phyloP scores from a whole-genome alignment of 2,888 invertebrate species.

The Steinernema carpocapsae region DNA sequence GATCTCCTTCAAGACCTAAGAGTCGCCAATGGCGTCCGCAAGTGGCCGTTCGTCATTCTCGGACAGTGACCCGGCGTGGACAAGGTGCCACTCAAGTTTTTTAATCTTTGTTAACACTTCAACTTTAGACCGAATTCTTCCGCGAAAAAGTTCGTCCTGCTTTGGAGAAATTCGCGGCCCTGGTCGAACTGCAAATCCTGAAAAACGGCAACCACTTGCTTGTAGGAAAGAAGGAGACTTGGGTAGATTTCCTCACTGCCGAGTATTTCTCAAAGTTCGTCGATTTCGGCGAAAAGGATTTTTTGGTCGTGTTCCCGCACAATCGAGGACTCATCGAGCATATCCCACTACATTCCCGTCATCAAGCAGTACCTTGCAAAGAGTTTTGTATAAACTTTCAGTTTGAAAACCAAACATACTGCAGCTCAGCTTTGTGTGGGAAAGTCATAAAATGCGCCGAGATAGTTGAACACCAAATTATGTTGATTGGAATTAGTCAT shows the following conservation, averaged over 20 bases:
- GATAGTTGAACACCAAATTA: no score
- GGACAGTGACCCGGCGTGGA: constrained; percentile 40
- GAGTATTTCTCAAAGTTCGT: constrained; percentile 56
- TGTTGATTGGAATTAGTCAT: no score
- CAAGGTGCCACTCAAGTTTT: constrained; percentile 16
- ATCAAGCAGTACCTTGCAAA: no score
- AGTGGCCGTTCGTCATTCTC: constrained; percentile 47
- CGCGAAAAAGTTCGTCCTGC: constrained; percentile 57
- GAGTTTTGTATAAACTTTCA: no score
- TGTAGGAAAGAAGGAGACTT: constrained; percentile 59
- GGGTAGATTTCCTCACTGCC: constrained; percentile 64
- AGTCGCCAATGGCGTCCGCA: constrained; percentile 43
- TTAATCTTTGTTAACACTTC: background rate
- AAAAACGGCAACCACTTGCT: constrained; percentile 59
- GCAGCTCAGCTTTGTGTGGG: no score
- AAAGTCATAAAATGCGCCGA: no score
- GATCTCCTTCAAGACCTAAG: constrained; percentile 50
- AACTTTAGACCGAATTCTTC: constrained; percentile 48
- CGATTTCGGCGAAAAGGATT: constrained; percentile 58
- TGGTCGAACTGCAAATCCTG: constrained; percentile 58
- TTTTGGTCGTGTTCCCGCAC: constrained; percentile 60
- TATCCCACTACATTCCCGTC: constrained; percentile 32
- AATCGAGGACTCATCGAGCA: constrained; percentile 58
- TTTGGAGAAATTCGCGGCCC: constrained; percentile 56
- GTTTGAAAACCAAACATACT: no score